phyloP scores from a whole-genome alignment of 2,888 invertebrate species.

The Micoletzkya japonica region DNA sequence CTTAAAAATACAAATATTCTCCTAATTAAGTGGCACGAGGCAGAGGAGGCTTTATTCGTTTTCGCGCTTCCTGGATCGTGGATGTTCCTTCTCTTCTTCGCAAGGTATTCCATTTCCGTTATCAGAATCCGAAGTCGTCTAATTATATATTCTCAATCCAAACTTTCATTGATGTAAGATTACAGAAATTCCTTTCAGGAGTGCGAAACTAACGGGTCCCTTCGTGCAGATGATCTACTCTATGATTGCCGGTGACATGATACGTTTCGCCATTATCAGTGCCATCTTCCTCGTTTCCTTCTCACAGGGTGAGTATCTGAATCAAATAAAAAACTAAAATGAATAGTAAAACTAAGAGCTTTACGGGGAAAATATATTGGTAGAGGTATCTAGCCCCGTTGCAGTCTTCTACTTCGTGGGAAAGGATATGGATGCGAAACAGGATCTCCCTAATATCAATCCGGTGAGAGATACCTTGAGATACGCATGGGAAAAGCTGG shows the following conservation, averaged over 20 bases:
- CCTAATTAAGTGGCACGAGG: constrained; percentile 66
- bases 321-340: not conserved
- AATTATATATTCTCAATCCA: not conserved
- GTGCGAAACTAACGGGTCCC: constrained; percentile 80
- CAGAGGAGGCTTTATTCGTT: constrained; percentile 88
- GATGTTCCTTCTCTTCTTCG: constrained; percentile 97
- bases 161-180: not conserved
- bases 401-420: constrained; percentile 78
- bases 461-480: constrained; percentile 75
- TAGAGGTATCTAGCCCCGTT: no score
- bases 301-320: constrained; percentile 81
- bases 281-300: constrained; percentile 90
- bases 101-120: constrained; percentile 75
- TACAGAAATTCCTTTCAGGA: constrained; percentile 47
- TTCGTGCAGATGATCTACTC: constrained; percentile 99
- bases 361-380: no score
- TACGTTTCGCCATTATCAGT: constrained; percentile 96
- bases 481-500: constrained; percentile 71
- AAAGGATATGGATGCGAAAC: constrained; percentile 71
- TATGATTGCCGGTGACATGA: constrained; percentile 98
- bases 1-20: no score
- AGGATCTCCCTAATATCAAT: constrained; percentile 42
- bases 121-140: constrained; percentile 30
- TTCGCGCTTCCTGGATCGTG: constrained; percentile 93
- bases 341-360: not conserved